Evolutionary conservation across 2,888 invertebrate genomes (phyloP), one percentile per base, ranked within the genome.

Genomic region (Drosophila peninsularis): DNA sequence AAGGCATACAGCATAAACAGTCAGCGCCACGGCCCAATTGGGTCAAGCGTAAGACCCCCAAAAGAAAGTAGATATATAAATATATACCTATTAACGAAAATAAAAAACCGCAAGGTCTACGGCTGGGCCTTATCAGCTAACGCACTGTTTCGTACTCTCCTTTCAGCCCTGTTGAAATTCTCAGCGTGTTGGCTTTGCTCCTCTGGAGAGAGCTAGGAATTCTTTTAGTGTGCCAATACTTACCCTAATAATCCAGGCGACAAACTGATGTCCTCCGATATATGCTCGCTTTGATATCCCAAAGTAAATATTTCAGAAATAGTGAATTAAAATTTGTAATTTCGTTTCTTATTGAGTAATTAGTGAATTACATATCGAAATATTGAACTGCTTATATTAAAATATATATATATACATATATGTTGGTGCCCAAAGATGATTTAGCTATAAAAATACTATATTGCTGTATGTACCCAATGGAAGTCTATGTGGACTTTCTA

Each of bases 31-130:
- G 17, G 39, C 17, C 6, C 24, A 5, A 5, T 37, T 32, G 49
- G 66, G 73, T 78, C 78, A 72, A 65, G 57, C 72, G 27, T 3
- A 11, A n/a, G 17, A 32, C 10, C 17, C 50, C 34, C 24, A 36
- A 17, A 34, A 24, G 36, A 13, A 24, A 14, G 36, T 10, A 56
- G 6, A 42, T 11, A 34, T 34, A 55, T 19, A 44, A 13, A 53
- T 41, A 39, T 53, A 53, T 53, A 39, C 17, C n/a, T 53, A 39
- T 39, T n/a, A 32, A 30, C 24, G 21, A 27, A 56, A 37, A 41
- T 11, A 19, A 19, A 62, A 30, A 57, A 42, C 37, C 64, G 64
- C 56, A 47, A 62, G 44, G 17, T 73, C 44, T 17, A 14, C 58
- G 37, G 41, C 49, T 34, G 36, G 27, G 57, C 36, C 52, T 72